Evolutionary conservation across 1,140 invertebrate genomes (phyloP).

Genomic region (Anastatus disparis): DNA sequence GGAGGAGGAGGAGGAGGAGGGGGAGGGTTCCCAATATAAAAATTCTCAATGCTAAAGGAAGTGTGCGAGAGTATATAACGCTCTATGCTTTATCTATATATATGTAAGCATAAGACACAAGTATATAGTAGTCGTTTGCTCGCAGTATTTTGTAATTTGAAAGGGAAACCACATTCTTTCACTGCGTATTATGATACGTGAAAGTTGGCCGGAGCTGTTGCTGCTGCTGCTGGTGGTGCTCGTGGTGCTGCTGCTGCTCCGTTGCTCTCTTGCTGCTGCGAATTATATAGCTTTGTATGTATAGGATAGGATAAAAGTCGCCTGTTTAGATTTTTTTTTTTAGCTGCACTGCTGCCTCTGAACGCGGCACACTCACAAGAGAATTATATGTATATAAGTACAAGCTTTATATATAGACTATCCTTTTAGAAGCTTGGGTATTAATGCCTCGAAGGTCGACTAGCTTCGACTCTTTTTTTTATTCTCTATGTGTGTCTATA

Average conservation of each 20-base stretch:
- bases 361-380: background rate
- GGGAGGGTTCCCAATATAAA: constrained; percentile 25
- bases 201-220: constrained; percentile 63
- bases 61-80: constrained; percentile 32
- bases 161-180: constrained; percentile 66
- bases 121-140: constrained; percentile 28
- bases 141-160: constrained; percentile 64
- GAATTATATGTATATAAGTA: constrained; percentile 38
- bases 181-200: constrained; percentile 65
- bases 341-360: constrained; percentile 44
- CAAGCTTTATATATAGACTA: background rate
- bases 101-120: background rate
- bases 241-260: no score
- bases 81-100: background rate
- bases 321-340: no score
- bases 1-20: constrained; percentile 1
- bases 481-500: constrained; percentile 49
- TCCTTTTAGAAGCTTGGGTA: background rate
- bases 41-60: constrained; percentile 50
- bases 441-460: constrained; percentile 58
- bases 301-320: no score
- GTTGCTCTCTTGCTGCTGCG: no score
- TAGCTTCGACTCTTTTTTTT: constrained; percentile 36
- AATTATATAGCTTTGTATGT: no score
- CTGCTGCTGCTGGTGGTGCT: no score